Evolutionary conservation across 2,797 vertebrate genomes (phyloP), one percentile per base, ranked within the genome.

Genomic region (Falco biarmicus): DNA sequence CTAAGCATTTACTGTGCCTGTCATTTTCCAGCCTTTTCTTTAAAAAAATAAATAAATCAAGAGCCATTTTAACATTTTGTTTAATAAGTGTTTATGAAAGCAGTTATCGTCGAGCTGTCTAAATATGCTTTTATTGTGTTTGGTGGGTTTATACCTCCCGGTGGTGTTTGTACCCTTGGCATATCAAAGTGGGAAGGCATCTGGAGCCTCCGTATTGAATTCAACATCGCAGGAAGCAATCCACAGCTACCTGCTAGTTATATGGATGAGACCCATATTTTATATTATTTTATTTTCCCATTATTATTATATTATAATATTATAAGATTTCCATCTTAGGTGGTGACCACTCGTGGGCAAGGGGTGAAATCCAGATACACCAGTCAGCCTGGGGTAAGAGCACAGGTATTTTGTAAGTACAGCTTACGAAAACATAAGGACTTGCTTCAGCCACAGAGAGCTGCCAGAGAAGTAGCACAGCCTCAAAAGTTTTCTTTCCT

Each of bases 51-150:
- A 47, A 21, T 21, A 47, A 96, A 97, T 96, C 94, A 94, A 96
- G 97, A 92, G 54, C 25, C 6, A 91, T 91, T 97, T 93, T 74
- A 95, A 70, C 57, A n/a, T 90, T 95, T 96, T 94, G 88, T 88
- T 97, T 96, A 89, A 43, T 71, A 54, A 91, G 69, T 75, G 39
- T 85, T 97, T 79, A 88, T 43, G 70, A 96, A 97, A 90, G 37
- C 15, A 84, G 41, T 65, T 73, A 32, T 26, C 41, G 41, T 3
- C 7, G 59, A 77, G 74, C 50, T n/a, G 25, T 25, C 21, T 54
- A 37, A 53, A 22, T 1, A 12, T 0, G 9, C 24, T 63, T 15
- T 47, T 17, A 18, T 0, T 17, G 48, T 4, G 15, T n/a, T 61
- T 9, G 12, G 24, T 16, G 71, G 41, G 20, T 60, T 78, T 61